phyloP scores from a whole-genome alignment of 2,797 vertebrate species.

The Parauchenoglanis punctatus region DNA sequence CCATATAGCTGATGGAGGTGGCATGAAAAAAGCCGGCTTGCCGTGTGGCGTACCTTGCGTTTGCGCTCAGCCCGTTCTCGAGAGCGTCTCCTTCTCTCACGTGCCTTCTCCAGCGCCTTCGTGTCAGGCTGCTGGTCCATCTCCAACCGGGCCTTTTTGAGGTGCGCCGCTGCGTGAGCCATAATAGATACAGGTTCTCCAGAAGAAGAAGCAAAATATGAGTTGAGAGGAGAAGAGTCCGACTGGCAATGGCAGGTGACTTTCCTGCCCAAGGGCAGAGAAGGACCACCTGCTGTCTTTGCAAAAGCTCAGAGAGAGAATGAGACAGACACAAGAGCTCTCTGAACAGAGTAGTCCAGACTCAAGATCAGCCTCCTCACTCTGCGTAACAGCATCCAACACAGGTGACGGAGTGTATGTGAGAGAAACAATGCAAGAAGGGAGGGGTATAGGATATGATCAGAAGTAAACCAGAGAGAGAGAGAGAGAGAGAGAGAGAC shows the following conservation, averaged over 20 bases:
- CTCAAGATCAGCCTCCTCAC: constrained; percentile 58
- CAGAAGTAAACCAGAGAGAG: constrained; percentile 60
- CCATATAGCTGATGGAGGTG: constrained; percentile 24
- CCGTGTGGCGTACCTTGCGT: constrained; percentile 86
- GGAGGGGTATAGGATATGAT: constrained; percentile 55
- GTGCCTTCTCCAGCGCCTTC: constrained; percentile 87
- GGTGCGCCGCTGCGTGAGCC: constrained; percentile 95
- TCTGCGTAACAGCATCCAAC: constrained; percentile 66
- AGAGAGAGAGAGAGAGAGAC: constrained; percentile 39
- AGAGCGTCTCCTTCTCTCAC: constrained; percentile 87
- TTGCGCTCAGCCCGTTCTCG: constrained; percentile 90
- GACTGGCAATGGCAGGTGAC: constrained; percentile 54
- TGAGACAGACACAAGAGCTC: constrained; percentile 35
- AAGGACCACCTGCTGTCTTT: constrained; percentile 51
- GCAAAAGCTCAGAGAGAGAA: constrained; percentile 12
- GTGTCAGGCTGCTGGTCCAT: constrained; percentile 83
- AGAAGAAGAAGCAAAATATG: constrained; percentile 35
- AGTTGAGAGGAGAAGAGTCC: not conserved
- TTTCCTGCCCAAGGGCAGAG: constrained; percentile 64
- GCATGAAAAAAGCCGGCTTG: constrained; percentile 32
- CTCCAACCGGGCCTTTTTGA: constrained; percentile 92
- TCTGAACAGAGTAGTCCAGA: constrained; percentile 47
- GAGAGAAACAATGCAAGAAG: constrained; percentile 48
- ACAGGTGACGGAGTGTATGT: constrained; percentile 41
- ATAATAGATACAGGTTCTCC: constrained; percentile 66